Percentiles rank a stretch among this genome's conserved stretches.
Evolutionary conservation across 2,113 vertebrate genomes (phyloP).

Genomic region (Cepphus grylle): DNA sequence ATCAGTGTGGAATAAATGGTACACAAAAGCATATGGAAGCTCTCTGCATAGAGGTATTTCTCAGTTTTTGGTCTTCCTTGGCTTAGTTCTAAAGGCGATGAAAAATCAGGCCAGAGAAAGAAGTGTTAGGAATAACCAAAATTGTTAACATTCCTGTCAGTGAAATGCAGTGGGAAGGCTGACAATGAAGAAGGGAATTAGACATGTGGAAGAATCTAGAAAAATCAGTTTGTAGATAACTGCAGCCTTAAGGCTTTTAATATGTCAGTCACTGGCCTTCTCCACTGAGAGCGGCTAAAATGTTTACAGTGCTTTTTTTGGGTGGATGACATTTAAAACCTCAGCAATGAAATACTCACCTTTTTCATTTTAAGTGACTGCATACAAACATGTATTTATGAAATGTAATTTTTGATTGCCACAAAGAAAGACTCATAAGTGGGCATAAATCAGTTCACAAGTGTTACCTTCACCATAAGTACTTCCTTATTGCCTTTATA

Average conservation of each 20-base stretch:
- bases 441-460: neutral
- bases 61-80: neutral
- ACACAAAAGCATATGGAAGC: neutral
- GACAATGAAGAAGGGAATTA: neutral
- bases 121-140: neutral
- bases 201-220: slow-evolving; percentile 28
- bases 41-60: neutral
- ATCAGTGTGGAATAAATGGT: neutral
- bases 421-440: neutral
- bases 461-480: neutral
- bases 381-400: slow-evolving; percentile 14
- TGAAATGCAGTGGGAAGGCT: neutral
- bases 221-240: slow-evolving; percentile 23
- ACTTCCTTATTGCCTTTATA: neutral
- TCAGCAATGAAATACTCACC: neutral
- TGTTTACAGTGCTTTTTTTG: slow-evolving; percentile 8
- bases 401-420: slow-evolving; percentile 27
- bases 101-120: neutral
- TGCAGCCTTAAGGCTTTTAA: slow-evolving; percentile 25
- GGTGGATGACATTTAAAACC: slow-evolving; percentile 42
- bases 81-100: neutral
- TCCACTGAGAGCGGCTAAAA: neutral
- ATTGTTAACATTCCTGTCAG: neutral
- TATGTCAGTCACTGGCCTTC: slow-evolving; percentile 1
- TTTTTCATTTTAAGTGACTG: slow-evolving; percentile 24